Evolutionary conservation across 2,888 invertebrate genomes (phyloP), one percentile per base, ranked within the genome.

Genomic region (Noctua janthe): DNA sequence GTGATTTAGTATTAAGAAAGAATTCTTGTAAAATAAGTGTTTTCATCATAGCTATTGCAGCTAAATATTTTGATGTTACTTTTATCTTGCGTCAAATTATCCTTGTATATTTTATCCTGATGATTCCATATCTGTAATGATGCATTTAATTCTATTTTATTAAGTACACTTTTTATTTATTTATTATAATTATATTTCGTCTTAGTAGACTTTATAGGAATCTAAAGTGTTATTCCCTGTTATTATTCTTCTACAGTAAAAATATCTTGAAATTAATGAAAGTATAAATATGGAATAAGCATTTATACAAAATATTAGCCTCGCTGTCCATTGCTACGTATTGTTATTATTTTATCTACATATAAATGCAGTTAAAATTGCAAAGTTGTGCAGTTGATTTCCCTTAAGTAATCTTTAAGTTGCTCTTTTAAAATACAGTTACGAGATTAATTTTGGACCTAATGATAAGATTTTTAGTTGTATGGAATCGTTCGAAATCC

Each of bases 51-150:
- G 15, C 43, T 74, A 20, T 51, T 71, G 17, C 39, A 73, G 20
- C 29, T 72, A 39, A 64, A 39, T 69, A 69, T 54, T 64, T 71
- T 39, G 51, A 35, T 69, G 76, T 69, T 39, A 64, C 39, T 81
- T 88, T 81, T 84, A 82, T 87, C 59, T 83, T 90, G 82, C 78
- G 85, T 88, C 82, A 81, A 82, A 66, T 66, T 67, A 66, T 78
- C 71, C 51, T 81, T 84, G 74, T 84, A 76, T 72, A 79, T 72
- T 84, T 81, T 81, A 80, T 72, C 74, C 59, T 69, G 69, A 88
- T 83, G 77, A 90, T 88, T 90, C 90, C 88, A 89, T 88, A 75
- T 73, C 54, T 83, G 72, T 75, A 87, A 79, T 78, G 78, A 82
- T 88, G 89, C 89, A 90, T 89, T 89, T 89, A 88, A 84, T 82